Conservation (phyloP, 2,888 invertebrate genomes). For the Chalcosyrphus nemorum region DNA sequence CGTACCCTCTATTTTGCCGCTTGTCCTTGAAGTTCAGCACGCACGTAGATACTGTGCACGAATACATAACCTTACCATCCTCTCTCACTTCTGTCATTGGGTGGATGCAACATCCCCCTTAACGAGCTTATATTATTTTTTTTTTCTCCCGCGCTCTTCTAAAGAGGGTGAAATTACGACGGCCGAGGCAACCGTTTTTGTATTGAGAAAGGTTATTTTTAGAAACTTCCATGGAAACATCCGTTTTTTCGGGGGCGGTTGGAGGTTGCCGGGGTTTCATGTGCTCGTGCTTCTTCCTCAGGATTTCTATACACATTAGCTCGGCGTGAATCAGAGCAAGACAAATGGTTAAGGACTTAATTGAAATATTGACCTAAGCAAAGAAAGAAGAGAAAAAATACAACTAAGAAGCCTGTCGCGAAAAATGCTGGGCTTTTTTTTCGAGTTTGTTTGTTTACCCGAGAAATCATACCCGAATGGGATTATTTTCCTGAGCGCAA, state of each 20-base stretch:
- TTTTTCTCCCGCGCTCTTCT: neutral
- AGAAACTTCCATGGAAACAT: slow-evolving; percentile 48
- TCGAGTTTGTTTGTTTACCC: slow-evolving; percentile 37
- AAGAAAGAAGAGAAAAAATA: neutral
- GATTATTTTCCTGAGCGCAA: slow-evolving; percentile 36
- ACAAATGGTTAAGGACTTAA: slow-evolving; percentile 44
- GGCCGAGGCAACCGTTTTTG: slow-evolving; percentile 61
- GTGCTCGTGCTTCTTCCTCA: slow-evolving; percentile 38
- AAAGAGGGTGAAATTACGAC: slow-evolving; percentile 29
- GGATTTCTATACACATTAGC: slow-evolving; percentile 41
- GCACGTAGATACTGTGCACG: neutral
- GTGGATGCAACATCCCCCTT: slow-evolving; percentile 61
- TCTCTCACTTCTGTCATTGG: neutral
- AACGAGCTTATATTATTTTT: slow-evolving; percentile 47
- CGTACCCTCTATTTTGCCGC: slow-evolving; percentile 5
- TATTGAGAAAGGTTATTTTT: slow-evolving; percentile 73
- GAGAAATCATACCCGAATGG: slow-evolving; percentile 14
- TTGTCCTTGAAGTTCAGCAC: slow-evolving; percentile 55
- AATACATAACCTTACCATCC: slow-evolving; percentile 28
- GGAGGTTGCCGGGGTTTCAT: slow-evolving; percentile 30
- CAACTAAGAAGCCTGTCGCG: neutral
- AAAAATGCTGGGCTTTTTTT: slow-evolving; percentile 19
- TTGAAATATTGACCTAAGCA: slow-evolving; percentile 41
- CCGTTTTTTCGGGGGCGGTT: slow-evolving; percentile 5
- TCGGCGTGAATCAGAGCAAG: slow-evolving; percentile 58